Conservation (phyloP, 2,888 invertebrate species). For the Leistus spinibarbis region DNA sequence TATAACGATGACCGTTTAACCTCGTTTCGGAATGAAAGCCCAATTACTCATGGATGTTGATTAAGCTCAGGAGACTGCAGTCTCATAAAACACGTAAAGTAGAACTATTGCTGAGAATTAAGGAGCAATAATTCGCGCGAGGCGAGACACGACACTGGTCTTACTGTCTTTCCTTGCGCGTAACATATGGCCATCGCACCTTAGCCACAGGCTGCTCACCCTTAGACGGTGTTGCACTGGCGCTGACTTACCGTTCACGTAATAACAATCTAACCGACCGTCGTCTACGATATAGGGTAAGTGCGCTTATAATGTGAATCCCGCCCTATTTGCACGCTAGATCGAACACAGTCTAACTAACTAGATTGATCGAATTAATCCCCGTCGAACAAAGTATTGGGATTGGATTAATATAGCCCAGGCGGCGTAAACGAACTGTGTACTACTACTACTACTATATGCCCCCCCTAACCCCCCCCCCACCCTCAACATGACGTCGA, state of each 20-base stretch:
- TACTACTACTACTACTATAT: too few relatives aligned
- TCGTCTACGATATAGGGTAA: constrained; percentile 9
- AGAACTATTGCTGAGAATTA: background rate
- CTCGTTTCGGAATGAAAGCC: background rate
- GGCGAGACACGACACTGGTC: background rate
- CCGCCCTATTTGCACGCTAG: background rate
- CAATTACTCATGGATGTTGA: background rate
- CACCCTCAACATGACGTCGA: background rate
- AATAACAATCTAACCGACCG: constrained; percentile 8
- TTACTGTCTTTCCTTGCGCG: constrained; percentile 1
- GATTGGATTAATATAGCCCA: constrained; percentile 26
- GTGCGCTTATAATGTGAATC: constrained; percentile 27
- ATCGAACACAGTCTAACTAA: constrained; percentile 24
- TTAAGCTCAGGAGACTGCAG: background rate
- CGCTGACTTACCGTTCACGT: background rate
- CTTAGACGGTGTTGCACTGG: constrained; percentile 20
- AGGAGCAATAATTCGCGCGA: background rate
- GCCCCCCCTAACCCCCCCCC: too few relatives aligned
- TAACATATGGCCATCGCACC: constrained; percentile 8
- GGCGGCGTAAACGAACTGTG: constrained; percentile 31
- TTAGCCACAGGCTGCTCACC: background rate
- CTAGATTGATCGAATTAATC: constrained; percentile 35
- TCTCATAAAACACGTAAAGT: background rate
- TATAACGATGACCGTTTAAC: background rate
- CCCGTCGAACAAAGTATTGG: constrained; percentile 29